Base-by-base conservation (phyloP, 2,113 vertebrate species). In the Scomber japonicus region DNA sequence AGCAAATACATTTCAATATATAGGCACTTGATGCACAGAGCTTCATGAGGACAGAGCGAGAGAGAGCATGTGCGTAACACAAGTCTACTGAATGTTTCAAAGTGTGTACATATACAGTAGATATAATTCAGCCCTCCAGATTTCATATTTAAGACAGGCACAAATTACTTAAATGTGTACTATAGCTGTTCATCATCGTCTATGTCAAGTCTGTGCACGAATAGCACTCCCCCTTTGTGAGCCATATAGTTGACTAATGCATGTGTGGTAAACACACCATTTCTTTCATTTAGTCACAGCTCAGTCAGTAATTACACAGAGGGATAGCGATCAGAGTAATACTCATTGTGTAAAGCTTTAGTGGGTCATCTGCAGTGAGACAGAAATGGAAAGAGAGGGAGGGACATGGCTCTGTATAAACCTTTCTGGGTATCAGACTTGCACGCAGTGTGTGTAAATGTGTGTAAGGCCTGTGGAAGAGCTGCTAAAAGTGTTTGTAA, bases 251-350 rank as follows among this genome's bases (percentile, higher is more conserved):
- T 85, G 71, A 76, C 78, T 83, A 89, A 91, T 84, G 65, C 73
- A 78, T 83, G 69, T 78, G 78, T 60, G 78, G 82, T 81, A 88
- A 91, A 90, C 84, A 87, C 53, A 62, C 72, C 56, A 76, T 80
- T 87, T 82, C 56, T 86, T 91, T 80, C 76, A 92, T 83, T 91
- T 82, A 84, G 77, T 79, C 62, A 70, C 74, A 81, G 85, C 77
- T 83, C 68, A 80, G 69, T 53, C 68, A 78, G 78, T 78, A 91
- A 91, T 90, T 92, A 91, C 86, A 78, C 84, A 64, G 71, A 85
- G 76, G 86, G 71, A 83, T 80, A 35, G 83, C 81, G 81, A 72
- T 87, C 78, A 83, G 56, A 71, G 54, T 31, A 48, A 62, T 67
- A 13, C 60, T 68, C 57, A 55, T 56, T 80, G 81, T 76, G 44